phyloP scores from a whole-genome alignment of 2,888 invertebrate species.

The Apotomis turbidana region DNA sequence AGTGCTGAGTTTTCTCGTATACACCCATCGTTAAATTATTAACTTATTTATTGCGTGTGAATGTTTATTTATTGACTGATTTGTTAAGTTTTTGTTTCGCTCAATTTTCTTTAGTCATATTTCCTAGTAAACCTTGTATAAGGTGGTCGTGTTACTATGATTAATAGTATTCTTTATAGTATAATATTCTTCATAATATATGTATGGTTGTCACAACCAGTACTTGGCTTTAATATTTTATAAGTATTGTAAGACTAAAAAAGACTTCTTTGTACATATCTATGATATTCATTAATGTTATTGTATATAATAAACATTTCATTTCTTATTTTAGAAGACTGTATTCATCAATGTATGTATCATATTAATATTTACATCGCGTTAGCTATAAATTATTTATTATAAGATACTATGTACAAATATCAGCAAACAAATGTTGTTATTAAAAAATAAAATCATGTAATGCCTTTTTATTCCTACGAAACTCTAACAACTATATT shows the following conservation, averaged over 20 bases:
- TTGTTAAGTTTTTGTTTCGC: conserved; percentile 51
- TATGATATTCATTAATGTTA: conserved; percentile 44
- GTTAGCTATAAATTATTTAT: conserved; percentile 23
- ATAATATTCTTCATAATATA: conserved; percentile 47
- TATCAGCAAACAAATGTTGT: conserved; percentile 42
- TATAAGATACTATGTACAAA: conserved; percentile 21
- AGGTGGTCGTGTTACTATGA: conserved; percentile 54
- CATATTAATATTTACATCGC: conserved; percentile 3
- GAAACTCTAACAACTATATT: neutral
- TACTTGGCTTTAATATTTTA: conserved; percentile 76
- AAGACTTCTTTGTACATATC: conserved; percentile 43
- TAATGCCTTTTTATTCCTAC: conserved; percentile 48
- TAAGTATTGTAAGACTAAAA: conserved; percentile 60
- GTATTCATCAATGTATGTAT: conserved; percentile 14
- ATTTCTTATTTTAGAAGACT: conserved; percentile 9
- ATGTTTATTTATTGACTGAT: conserved; percentile 68
- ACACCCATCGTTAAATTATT: conserved; percentile 58
- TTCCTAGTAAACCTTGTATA: conserved; percentile 55
- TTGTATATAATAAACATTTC: conserved; percentile 46
- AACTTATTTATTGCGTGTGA: conserved; percentile 62
- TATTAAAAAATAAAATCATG: conserved; percentile 56
- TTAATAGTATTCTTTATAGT: conserved; percentile 49
- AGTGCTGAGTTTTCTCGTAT: conserved; percentile 65
- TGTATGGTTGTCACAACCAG: conserved; percentile 54
- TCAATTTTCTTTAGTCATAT: conserved; percentile 53